These are phyloP conservation scores for Zaprionus gabonicus DNA, from an alignment of 1,140 invertebrate genomes.

Conservation along the genomic window DNA sequence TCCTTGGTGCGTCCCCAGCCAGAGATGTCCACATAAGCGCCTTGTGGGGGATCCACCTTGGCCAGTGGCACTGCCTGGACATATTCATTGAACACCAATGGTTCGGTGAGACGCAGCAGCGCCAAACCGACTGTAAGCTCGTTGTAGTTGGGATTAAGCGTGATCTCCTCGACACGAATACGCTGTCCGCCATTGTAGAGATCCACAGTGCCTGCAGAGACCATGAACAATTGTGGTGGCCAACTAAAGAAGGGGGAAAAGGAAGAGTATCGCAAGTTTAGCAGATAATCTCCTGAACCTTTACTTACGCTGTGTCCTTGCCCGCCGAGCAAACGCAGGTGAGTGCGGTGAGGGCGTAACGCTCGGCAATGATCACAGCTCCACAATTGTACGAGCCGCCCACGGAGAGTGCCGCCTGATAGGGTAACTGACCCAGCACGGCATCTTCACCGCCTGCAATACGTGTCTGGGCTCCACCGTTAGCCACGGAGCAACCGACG, in stretches of 20 bases:
- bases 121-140: constrained; percentile 64
- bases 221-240: constrained; percentile 63
- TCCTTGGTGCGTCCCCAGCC: constrained; percentile 71
- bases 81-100: constrained; percentile 45
- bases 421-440: constrained; percentile 67
- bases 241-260: constrained; percentile 40
- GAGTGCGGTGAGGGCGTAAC: constrained; percentile 67
- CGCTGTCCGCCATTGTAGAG: constrained; percentile 65
- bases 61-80: constrained; percentile 61
- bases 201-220: constrained; percentile 65
- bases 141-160: constrained; percentile 63
- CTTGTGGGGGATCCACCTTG: constrained; percentile 36
- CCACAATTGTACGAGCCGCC: constrained; percentile 72
- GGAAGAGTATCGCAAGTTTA: background rate
- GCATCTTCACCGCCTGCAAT: constrained; percentile 71
- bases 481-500: constrained; percentile 8
- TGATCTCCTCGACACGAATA: constrained; percentile 64
- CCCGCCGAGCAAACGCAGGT: constrained; percentile 74
- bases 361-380: constrained; percentile 64
- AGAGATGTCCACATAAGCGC: constrained; percentile 59
- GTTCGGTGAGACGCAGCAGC: constrained; percentile 58
- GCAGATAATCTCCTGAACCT: background rate
- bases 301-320: constrained; percentile 55
- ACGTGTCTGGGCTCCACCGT: constrained; percentile 46
- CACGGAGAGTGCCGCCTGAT: constrained; percentile 69